These are phyloP conservation scores for Coenonympha glycerion DNA, from an alignment of 2,888 invertebrate species.

Conservation along the genomic window DNA sequence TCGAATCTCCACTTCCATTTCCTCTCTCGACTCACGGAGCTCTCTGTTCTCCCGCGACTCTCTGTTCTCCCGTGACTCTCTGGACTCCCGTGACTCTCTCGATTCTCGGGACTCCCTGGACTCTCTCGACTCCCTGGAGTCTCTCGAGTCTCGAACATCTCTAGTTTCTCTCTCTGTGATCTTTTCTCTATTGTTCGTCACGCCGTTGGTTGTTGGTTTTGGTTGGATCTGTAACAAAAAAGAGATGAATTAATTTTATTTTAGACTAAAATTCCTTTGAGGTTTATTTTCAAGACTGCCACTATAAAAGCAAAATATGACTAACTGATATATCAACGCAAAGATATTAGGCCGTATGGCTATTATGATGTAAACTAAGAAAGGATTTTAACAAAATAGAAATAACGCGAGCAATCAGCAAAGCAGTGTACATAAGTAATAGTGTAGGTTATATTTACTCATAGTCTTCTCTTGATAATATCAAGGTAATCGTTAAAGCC, in stretches of 20 bases:
- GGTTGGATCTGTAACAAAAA: conserved; percentile 68
- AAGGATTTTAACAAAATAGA: no score
- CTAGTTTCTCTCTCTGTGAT: conserved; percentile 47
- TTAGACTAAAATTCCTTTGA: no score
- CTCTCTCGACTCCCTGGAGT: conserved; percentile 40
- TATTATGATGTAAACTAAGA: no score
- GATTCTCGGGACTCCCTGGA: conserved; percentile 38
- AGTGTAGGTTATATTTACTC: no score
- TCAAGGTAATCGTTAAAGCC: no score
- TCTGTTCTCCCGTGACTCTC: conserved; percentile 38
- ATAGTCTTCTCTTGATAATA: no score
- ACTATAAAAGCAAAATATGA: neutral
- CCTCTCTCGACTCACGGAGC: conserved; percentile 47
- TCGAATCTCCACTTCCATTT: conserved; percentile 46
- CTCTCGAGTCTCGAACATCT: conserved; percentile 37
- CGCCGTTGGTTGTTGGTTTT: conserved; percentile 67
- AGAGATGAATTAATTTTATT: neutral
- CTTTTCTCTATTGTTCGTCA: conserved; percentile 55
- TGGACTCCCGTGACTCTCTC: conserved; percentile 37
- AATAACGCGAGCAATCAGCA: no score
- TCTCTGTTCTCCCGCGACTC: conserved; percentile 38
- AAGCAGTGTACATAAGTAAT: no score
- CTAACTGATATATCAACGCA: no score
- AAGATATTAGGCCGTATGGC: no score
- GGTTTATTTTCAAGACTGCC: neutral